A percentile compares a stretch with the other conserved stretches of the same genome.
These are phyloP conservation scores for Calameuta idolon DNA, from an alignment of 2,888 invertebrate genomes.

Conservation along the genomic window DNA sequence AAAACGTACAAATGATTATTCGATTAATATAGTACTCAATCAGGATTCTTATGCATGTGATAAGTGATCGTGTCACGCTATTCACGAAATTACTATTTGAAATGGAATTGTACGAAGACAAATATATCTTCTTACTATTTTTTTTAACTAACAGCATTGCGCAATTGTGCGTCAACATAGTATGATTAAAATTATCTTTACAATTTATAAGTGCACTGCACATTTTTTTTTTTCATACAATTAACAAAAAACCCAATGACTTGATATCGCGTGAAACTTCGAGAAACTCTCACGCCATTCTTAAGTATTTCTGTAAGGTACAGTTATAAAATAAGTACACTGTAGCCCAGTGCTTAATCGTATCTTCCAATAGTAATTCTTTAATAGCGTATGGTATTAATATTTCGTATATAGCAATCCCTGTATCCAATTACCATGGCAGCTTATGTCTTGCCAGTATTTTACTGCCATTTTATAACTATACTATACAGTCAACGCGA, in stretches of 20 bases:
- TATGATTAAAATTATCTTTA: background rate
- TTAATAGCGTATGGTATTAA: background rate
- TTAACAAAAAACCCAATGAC: background rate
- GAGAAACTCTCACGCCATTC: background rate
- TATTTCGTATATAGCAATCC: background rate
- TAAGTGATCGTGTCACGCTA: background rate
- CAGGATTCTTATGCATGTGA: background rate
- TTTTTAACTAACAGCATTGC: background rate
- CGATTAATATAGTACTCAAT: background rate
- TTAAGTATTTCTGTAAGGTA: background rate
- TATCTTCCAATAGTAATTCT: background rate
- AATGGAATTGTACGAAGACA: background rate
- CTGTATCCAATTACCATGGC: background rate
- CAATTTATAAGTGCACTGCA: background rate
- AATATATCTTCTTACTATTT: background rate
- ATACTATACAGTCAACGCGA: background rate
- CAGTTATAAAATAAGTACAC: background rate
- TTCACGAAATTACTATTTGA: background rate
- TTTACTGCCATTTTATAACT: slow-evolving; percentile 3
- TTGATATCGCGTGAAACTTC: background rate
- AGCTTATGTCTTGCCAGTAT: slow-evolving; percentile 3
- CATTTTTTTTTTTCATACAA: background rate
- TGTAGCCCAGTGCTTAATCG: background rate
- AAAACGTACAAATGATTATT: background rate
- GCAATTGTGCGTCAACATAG: background rate